Evolutionary conservation across 2,888 invertebrate species (phyloP), one percentile per base, ranked within the genome.

Genomic region (Habroteleia sp.): DNA sequence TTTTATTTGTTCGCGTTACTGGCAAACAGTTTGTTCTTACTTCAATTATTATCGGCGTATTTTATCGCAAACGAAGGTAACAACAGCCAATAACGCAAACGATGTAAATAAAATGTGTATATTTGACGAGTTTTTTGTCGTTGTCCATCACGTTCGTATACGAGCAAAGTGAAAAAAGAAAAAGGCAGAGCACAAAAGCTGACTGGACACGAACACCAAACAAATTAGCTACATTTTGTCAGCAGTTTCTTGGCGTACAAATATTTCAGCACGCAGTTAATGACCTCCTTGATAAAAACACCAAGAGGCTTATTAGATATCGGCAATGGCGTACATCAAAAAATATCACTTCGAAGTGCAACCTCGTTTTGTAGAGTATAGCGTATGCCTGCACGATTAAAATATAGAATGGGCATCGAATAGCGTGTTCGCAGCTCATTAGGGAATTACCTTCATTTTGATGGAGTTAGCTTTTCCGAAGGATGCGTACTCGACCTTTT

Each of bases 401-500:
- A 60, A 60, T 37, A 17, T 33, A 31, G 11, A 44, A 35, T 10
- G 11, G 11, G 13, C 33, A 33, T 2, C 33, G 6, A 4, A 33
- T 60, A 35, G 44, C 58, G 35, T 60, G 44, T 14, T 20, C 46
- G 1, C 14, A 14, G 46, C 46, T 62, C 39, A 62, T 62, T 62
- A 62, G 29, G 8, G 46, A 48, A 62, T 62, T 62, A 48, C 39
- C 35, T 13, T 62, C 37, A 37, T 48, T 62, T 62, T 27, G 29
- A 14, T 62, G 27, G 39, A 46, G 39, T 48, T 62, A 62, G 62
- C 46, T 62, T 62, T 62, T 48, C 48, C 62, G n/a, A 62, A 37
- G 39, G 48, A 62, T 39, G 13, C 29, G 10, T 37, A 46, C 17
- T 13, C 42, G 23, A 14, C 25, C 11, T 31, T 62, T 48, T 39